A percentile compares a stretch with the other conserved stretches of the same genome.
Conservation (phyloP, 2,888 invertebrate genomes). For the Halocaridina rubra region DNA sequence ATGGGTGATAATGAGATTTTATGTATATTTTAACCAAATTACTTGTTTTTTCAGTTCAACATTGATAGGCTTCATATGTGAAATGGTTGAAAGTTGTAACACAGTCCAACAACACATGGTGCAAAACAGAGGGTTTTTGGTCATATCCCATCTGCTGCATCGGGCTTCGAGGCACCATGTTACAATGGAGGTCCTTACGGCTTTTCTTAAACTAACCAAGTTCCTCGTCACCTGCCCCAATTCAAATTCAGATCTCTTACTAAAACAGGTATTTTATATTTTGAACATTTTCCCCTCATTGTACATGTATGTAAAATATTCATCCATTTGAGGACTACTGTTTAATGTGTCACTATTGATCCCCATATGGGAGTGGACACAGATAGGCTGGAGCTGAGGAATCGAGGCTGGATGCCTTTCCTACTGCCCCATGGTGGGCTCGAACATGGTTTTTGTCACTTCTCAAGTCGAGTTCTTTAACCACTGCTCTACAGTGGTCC, state of each 20-base stretch:
- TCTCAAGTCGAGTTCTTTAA: too few relatives aligned
- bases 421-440: too few relatives aligned
- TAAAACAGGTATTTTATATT: slow-evolving; percentile 81
- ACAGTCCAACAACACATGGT: slow-evolving; percentile 99
- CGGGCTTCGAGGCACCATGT: slow-evolving; percentile 89
- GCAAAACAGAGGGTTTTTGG: slow-evolving; percentile 97
- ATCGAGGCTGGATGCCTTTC: too few relatives aligned
- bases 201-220: slow-evolving; percentile 90
- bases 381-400: too few relatives aligned
- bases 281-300: not conserved
- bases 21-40: not conserved
- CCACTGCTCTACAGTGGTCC: too few relatives aligned
- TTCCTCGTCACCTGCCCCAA: slow-evolving; percentile 93
- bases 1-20: not conserved
- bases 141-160: slow-evolving; percentile 96
- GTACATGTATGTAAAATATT: too few relatives aligned
- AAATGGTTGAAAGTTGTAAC: slow-evolving; percentile 94
- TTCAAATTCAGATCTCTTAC: slow-evolving; percentile 88
- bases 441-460: too few relatives aligned
- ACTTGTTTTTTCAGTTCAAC: slow-evolving; percentile 79
- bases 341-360: too few relatives aligned
- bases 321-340: too few relatives aligned
- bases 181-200: slow-evolving; percentile 91
- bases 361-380: too few relatives aligned
- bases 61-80: slow-evolving; percentile 95